These are phyloP conservation scores for Columbina picui DNA, from an alignment of 2,113 vertebrate species.

Conservation along the genomic window DNA sequence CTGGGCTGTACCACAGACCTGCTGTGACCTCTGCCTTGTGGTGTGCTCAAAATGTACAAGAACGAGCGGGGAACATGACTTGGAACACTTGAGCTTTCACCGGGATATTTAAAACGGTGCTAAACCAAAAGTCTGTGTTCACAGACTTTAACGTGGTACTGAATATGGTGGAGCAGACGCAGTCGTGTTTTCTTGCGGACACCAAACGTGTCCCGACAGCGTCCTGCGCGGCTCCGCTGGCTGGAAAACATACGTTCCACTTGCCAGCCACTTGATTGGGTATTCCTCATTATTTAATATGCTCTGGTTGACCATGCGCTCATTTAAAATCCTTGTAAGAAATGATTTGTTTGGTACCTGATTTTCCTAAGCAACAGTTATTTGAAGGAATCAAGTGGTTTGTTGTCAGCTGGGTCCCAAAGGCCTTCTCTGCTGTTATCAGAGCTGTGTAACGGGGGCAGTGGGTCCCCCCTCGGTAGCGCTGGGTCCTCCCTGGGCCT, in stretches of 20 bases:
- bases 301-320: background rate
- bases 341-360: background rate
- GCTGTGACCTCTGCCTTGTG: background rate
- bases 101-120: background rate
- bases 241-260: no score
- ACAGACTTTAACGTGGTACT: background rate
- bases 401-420: background rate
- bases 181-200: background rate
- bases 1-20: background rate
- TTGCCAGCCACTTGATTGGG: background rate
- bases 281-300: background rate
- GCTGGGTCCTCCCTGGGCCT: background rate
- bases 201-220: no score
- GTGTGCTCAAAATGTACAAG: background rate
- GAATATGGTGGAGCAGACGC: no score
- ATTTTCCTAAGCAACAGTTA: no score
- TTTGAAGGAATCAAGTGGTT: background rate
- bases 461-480: background rate
- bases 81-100: no score
- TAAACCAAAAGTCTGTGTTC: background rate
- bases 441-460: background rate
- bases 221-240: no score
- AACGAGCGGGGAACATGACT: background rate
- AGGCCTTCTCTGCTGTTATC: background rate
- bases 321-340: background rate